Conservation (phyloP, 35 echinoderm and acorn worm species). For the Stichopus chloronotus region DNA sequence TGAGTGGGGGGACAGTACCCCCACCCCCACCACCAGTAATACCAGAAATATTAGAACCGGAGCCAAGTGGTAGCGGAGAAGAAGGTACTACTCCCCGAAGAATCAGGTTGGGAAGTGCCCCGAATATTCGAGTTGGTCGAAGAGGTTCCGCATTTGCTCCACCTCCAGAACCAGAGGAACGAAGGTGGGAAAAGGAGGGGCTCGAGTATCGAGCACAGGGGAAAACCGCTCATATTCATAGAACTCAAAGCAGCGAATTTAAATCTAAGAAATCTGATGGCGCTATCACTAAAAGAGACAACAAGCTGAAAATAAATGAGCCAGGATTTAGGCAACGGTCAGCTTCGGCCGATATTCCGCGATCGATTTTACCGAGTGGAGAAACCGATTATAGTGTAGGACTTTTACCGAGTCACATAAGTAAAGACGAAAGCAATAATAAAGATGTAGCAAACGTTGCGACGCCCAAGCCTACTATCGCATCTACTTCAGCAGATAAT, state of each 20-base stretch:
- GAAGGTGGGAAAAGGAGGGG: conserved; percentile 52
- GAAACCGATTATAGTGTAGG: conserved; percentile 25
- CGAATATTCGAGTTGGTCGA: conserved; percentile 25
- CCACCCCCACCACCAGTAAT: conserved; percentile 38
- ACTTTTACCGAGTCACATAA: conserved; percentile 1
- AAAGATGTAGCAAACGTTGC: not conserved
- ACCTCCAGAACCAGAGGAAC: conserved; percentile 43
- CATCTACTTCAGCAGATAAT: not conserved
- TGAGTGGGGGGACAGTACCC: not conserved
- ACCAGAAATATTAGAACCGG: conserved; percentile 44
- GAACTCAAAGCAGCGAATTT: conserved; percentile 28
- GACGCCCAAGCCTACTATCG: not conserved
- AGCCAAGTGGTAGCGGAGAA: not conserved
- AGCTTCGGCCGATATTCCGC: conserved; percentile 39
- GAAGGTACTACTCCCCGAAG: not conserved
- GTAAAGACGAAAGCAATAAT: not conserved
- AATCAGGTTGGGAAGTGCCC: conserved; percentile 37
- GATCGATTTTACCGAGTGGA: conserved; percentile 34
- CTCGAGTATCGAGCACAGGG: conserved; percentile 39
- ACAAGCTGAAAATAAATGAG: conserved; percentile 22
- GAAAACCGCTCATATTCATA: conserved; percentile 42
- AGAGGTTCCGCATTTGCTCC: conserved; percentile 50
- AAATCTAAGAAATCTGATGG: not conserved
- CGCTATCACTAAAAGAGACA: not conserved
- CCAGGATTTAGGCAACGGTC: conserved; percentile 23